Base-by-base conservation (phyloP, 1,140 invertebrate genomes). In the Cherax destructor region DNA sequence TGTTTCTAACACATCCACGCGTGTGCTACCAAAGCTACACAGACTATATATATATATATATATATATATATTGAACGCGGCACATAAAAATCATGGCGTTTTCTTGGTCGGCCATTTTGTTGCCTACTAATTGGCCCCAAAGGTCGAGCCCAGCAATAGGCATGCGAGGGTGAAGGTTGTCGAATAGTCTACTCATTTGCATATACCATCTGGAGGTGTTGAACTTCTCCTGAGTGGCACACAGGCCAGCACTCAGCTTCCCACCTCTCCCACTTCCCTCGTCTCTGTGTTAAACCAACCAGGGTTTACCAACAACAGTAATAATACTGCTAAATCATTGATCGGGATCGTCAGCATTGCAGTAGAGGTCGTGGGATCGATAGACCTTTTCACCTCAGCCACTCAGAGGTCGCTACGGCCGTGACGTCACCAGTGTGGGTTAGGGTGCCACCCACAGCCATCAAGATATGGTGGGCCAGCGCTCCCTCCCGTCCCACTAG, bases 331-430 rank as follows among this genome's bases (percentile, higher is more conserved):
- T 74, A 83, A 90, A 90, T 83, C 79, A 59, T 56, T 83, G 88
- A 24, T 69, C 81, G 88, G 69, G 49, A 61, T 74, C 78, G 80
- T n/a, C 7, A 61, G 80, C 88, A 77, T 90, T 84, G 88, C 88
- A 84, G 69, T 59, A 86, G 83, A 92, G 92, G 83, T 79, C 30
- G 91, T 65, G 65, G n/a, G 91, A 91, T 86, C 91, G 91, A 92
- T 92, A 83, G 84, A 92, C 91, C 91, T 92, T 91, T 92, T 87
- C 90, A 91, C 90, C 90, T 85, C 91, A 92, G 84, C 91, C 91
- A 92, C 91, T 92, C 91, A 92, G 91, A 86, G 91, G 91, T 92
- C 91, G 91, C 91, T 41, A 41, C 84, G 47, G 78, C 80, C 16
- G 52, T 92, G 91, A 92, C 91, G 91, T 92, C 91, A 92, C 69